Evolutionary conservation across 2,888 invertebrate species (phyloP).

Genomic region (Mythimna lalbum): DNA sequence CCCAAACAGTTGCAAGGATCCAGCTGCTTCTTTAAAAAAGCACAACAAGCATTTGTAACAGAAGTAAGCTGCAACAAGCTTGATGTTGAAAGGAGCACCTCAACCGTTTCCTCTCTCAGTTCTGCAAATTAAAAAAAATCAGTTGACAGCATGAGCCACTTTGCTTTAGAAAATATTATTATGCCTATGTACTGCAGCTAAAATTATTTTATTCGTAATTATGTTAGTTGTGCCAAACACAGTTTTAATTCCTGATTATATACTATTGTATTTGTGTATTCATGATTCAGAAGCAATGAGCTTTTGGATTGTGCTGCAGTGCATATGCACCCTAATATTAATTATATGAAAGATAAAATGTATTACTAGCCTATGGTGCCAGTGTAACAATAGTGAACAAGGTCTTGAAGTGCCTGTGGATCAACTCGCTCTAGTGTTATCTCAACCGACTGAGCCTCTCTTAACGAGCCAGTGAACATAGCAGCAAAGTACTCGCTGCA

Average conservation of each 20-base stretch:
- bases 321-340: constrained; percentile 12
- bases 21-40: constrained; percentile 96
- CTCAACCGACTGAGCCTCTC: constrained; percentile 96
- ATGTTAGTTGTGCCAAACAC: neutral
- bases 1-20: constrained; percentile 98
- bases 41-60: constrained; percentile 97
- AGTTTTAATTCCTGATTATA: neutral
- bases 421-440: constrained; percentile 96
- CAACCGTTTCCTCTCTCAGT: constrained; percentile 97
- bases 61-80: constrained; percentile 96
- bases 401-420: constrained; percentile 95
- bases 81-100: constrained; percentile 96
- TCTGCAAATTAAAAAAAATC: constrained; percentile 89
- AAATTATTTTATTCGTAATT: neutral
- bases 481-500: constrained; percentile 98
- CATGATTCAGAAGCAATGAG: neutral
- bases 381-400: constrained; percentile 98
- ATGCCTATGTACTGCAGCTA: constrained; percentile 32
- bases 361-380: constrained; percentile 91
- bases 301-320: constrained; percentile 20
- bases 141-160: constrained; percentile 17
- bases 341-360: constrained; percentile 14
- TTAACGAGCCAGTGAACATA: constrained; percentile 97
- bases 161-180: constrained; percentile 39
- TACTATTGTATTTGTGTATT: neutral